Evolutionary conservation across 2,113 vertebrate genomes (phyloP).

Genomic region (Embiotoca jacksoni): DNA sequence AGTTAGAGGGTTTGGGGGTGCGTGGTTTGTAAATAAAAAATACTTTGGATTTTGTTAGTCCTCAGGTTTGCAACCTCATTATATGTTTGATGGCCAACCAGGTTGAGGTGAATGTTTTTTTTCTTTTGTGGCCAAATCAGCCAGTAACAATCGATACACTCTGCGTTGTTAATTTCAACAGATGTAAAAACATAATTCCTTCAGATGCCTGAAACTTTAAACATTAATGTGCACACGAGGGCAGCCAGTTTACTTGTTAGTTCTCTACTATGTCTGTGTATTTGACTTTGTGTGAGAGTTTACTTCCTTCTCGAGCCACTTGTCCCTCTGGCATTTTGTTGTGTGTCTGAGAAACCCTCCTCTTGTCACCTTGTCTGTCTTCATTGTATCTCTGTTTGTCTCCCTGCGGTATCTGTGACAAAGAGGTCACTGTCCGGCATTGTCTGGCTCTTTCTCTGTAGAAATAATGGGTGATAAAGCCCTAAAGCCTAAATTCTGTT

Average conservation of each 20-base stretch:
- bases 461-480: neutral
- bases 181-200: neutral
- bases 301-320: conserved; percentile 6
- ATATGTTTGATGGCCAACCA: no score
- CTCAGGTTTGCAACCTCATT: no score
- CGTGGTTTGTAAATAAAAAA: no score
- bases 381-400: conserved; percentile 39
- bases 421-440: conserved; percentile 12
- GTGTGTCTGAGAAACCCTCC: conserved; percentile 26
- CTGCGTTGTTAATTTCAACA: neutral
- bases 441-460: conserved; percentile 15
- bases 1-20: no score
- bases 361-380: conserved; percentile 40
- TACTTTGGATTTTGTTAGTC: no score
- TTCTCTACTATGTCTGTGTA: neutral
- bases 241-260: neutral
- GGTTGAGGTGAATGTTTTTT: no score
- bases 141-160: neutral
- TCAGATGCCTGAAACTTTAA: neutral
- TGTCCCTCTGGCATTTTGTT: conserved; percentile 24
- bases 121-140: no score
- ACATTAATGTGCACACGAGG: neutral
- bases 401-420: conserved; percentile 22
- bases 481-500: neutral
- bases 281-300: conserved; percentile 13